Percentiles rank a stretch among this genome's conserved stretches.
These are phyloP conservation scores for Troilus luridus DNA, from an alignment of 2,888 invertebrate genomes.

Conservation along the genomic window DNA sequence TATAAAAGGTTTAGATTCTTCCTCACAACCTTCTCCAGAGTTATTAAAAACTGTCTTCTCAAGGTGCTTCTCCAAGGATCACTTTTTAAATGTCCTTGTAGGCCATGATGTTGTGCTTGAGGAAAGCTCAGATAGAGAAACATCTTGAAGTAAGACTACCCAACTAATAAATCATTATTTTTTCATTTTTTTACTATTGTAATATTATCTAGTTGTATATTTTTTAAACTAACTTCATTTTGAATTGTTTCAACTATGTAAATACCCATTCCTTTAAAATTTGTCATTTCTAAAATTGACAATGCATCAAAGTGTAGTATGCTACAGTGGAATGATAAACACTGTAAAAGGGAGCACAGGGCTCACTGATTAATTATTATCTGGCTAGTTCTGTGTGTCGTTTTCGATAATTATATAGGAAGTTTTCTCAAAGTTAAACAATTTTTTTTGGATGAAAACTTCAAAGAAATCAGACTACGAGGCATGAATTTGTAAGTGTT, in stretches of 20 bases:
- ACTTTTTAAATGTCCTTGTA: constrained; percentile 45
- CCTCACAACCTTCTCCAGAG: constrained; percentile 49
- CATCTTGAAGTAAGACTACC: not conserved
- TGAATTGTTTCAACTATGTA: not conserved
- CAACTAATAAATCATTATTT: not conserved
- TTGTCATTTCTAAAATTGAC: not conserved
- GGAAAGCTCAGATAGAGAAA: constrained; percentile 52
- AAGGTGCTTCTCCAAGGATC: constrained; percentile 56
- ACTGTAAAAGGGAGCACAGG: not conserved
- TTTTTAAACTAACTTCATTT: not conserved
- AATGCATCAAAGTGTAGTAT: not conserved
- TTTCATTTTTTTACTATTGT: not conserved
- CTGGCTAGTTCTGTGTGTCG: too few relatives aligned
- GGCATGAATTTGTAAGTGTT: too few relatives aligned
- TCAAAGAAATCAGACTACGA: too few relatives aligned
- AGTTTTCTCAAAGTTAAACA: too few relatives aligned
- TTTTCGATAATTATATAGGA: too few relatives aligned
- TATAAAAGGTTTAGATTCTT: constrained; percentile 51
- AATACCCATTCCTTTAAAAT: not conserved
- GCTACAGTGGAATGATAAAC: not conserved
- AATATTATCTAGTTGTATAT: not conserved
- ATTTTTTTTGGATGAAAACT: too few relatives aligned
- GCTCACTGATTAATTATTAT: too few relatives aligned
- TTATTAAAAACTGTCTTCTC: constrained; percentile 54
- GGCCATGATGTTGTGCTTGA: constrained; percentile 58